phyloP scores from a whole-genome alignment of 1,140 invertebrate genomes.

The Leucophenga varia region DNA sequence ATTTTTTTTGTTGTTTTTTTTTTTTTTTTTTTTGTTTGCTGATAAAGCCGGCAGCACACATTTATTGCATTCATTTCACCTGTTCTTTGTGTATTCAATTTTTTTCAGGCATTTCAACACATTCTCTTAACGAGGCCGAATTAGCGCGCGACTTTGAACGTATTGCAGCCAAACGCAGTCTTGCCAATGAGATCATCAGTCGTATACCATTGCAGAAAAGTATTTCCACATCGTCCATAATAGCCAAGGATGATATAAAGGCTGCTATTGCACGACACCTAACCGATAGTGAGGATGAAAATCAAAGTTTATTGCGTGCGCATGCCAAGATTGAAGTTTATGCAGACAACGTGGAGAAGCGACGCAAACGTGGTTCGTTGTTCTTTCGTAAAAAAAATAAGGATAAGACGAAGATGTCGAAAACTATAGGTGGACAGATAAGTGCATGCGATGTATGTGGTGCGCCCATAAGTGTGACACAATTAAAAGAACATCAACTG shows the following conservation, averaged over 20 bases:
- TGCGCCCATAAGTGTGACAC: conserved; percentile 26
- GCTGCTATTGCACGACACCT: conserved; percentile 47
- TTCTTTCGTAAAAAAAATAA: conserved; percentile 87
- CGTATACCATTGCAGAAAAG: conserved; percentile 85
- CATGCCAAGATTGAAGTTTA: conserved; percentile 63
- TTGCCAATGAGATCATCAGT: conserved; percentile 64
- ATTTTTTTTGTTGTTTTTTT: no score
- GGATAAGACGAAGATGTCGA: conserved; percentile 46
- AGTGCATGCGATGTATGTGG: conserved; percentile 44
- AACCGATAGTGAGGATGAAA: conserved; percentile 56
- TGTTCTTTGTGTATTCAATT: neutral
- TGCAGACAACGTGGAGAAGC: conserved; percentile 77
- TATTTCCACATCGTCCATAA: conserved; percentile 79
- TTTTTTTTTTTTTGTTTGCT: no score
- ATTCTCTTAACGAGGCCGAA: conserved; percentile 83
- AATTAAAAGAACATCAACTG: conserved; percentile 45
- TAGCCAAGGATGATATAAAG: conserved; percentile 54
- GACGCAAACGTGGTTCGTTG: conserved; percentile 81
- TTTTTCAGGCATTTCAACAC: conserved; percentile 67
- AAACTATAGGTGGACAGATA: conserved; percentile 33
- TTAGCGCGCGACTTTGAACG: conserved; percentile 69
- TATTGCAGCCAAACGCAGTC: conserved; percentile 62
- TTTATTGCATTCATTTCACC: conserved; percentile 1
- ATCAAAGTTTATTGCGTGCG: conserved; percentile 52
- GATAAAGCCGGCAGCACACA: no score